Evolutionary conservation across 2,888 invertebrate species (phyloP), one percentile per base, ranked within the genome.

Genomic region (Erannis defoliaria): DNA sequence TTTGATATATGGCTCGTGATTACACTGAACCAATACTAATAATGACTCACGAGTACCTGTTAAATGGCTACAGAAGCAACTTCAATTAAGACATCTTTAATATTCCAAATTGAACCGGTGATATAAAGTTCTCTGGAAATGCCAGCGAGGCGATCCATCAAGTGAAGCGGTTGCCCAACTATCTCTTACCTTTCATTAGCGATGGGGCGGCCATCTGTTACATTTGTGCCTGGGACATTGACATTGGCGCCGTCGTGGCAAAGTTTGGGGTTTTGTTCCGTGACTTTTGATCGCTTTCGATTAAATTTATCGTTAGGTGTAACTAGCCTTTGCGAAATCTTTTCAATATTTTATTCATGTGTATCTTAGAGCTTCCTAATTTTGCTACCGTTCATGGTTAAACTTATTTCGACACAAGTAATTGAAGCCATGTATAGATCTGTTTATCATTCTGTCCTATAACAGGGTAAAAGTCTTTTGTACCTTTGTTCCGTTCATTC

Each of bases 181-280:
- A 73, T 73, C 68, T 63, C 61, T 48, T 60, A 70, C 70, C 65
- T 72, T 59, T 65, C 66, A 67, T 65, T 69, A 64, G 53, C 58
- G 65, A 21, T 43, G 43, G 45, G 53, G 38, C 38, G 8, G 58
- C 57, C 56, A 56, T 40, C 49, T 56, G 56, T 56, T 56, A 55
- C 56, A 14, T 19, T 55, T 29, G 37, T 19, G 16, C 35, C 19
- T 10, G 29, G 55, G 35, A 35, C 23, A 37, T 37, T 49, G 49
- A 49, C 49, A 49, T 49, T 49, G 49, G 14, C 16, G 33, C 12
- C 18, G 21, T 18, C 10, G 19, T 12, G 19, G 1, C 16, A 16
- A 48, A 31, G 46, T 49, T 49, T 35, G 21, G 49, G 35, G 1
- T 14, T 14, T 37, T 33, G 14, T 8, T 45, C 26, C 21, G 14